Evolutionary conservation across 64 coral and sea anemone genomes (phyloP).

Genomic region (Porites lutea): DNA sequence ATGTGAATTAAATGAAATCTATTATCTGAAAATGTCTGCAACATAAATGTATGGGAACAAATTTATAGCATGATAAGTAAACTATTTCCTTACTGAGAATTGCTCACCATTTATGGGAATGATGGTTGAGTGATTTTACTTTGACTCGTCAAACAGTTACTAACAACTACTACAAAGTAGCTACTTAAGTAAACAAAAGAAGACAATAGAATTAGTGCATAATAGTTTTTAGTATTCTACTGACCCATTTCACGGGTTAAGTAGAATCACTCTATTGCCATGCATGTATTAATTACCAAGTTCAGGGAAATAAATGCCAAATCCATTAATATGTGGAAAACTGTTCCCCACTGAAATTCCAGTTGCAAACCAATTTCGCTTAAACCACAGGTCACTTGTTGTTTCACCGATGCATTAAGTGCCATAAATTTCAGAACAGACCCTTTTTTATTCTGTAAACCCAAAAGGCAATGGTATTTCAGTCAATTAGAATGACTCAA

Average conservation of each 20-base stretch:
- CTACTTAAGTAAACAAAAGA: not conserved
- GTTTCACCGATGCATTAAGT: not conserved
- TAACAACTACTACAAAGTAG: conserved; percentile 13
- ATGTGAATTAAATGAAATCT: not conserved
- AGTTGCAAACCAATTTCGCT: not conserved
- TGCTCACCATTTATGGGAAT: not conserved
- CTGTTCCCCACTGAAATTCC: not conserved
- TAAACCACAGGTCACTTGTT: not conserved
- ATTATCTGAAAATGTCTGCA: not conserved
- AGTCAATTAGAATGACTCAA: conserved; percentile 1
- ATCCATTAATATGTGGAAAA: not conserved
- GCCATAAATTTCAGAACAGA: not conserved
- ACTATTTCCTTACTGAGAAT: conserved; percentile 16
- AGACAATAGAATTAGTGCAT: conserved; percentile 8
- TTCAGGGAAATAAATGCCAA: not conserved
- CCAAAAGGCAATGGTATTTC: not conserved
- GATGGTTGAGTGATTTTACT: conserved; percentile 3
- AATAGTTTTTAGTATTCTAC: not conserved
- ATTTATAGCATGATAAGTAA: not conserved
- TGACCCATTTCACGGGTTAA: conserved; percentile 7
- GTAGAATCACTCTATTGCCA: not conserved
- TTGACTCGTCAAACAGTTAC: not conserved
- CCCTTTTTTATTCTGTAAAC: too few species aligned
- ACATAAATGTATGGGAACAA: not conserved
- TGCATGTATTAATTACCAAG: conserved; percentile 9